phyloP scores from a whole-genome alignment of 2,888 invertebrate species.

The Phyllotreta striolata region DNA sequence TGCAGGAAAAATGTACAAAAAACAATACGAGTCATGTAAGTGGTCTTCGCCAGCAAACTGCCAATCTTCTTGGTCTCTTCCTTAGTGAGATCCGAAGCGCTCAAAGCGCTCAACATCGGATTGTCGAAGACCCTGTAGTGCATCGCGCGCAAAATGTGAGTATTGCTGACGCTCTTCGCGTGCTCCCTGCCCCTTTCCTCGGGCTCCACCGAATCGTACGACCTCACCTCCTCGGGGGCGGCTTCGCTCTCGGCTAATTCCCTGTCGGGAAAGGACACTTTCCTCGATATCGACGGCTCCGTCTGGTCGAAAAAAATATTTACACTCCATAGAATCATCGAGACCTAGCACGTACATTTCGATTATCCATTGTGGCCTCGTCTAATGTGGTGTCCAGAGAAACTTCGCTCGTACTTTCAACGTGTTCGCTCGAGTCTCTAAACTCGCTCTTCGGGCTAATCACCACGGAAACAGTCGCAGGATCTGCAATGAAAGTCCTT shows the following conservation, averaged over 20 bases:
- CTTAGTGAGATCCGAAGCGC: conserved; percentile 8
- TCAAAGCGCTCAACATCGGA: conserved; percentile 29
- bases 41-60: conserved; percentile 2
- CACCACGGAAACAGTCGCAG: too few species aligned
- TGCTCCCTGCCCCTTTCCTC: background rate
- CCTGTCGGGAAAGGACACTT: background rate
- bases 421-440: too few species aligned
- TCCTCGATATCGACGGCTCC: background rate
- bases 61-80: background rate
- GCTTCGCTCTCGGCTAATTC: background rate
- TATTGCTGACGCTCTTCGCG: conserved; percentile 29
- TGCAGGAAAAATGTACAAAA: background rate
- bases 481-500: too few species aligned
- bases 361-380: too few species aligned
- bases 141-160: conserved; percentile 4
- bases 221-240: background rate
- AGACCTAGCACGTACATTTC: too few species aligned
- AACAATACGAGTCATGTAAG: conserved; percentile 30
- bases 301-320: too few species aligned
- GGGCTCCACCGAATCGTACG: background rate
- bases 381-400: too few species aligned
- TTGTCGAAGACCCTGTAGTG: conserved; percentile 1
- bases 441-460: too few species aligned
- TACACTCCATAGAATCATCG: too few species aligned
- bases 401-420: too few species aligned